A percentile compares a stretch with the other conserved stretches of the same genome.
These are phyloP conservation scores for Heliornis fulica DNA, from an alignment of 2,113 vertebrate species.

Conservation along the genomic window DNA sequence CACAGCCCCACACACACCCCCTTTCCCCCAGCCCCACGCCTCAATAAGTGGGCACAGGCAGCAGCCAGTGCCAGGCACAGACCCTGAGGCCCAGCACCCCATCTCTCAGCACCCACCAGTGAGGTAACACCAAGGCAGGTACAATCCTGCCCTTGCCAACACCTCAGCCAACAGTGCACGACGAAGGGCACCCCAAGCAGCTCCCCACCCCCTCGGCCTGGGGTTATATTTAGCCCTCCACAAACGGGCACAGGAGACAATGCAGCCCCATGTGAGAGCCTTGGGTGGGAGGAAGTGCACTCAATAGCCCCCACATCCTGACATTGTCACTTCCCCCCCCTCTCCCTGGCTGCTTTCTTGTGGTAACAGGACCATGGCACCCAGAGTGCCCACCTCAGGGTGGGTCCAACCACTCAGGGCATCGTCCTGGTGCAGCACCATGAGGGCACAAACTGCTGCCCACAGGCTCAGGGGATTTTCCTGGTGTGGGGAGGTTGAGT, in stretches of 20 bases:
- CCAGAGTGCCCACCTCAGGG: not conserved
- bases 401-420: not conserved
- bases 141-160: not conserved
- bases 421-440: fast-evolving
- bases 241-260: not conserved
- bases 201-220: fast-evolving
- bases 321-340: conserved; percentile 66
- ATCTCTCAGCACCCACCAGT: fast-evolving
- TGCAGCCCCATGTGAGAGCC: conserved; percentile 66
- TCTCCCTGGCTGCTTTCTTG: conserved; percentile 32
- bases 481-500: fast-evolving
- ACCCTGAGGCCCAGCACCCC: not conserved
- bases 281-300: conserved; percentile 62
- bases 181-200: not conserved
- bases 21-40: not conserved
- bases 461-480: not conserved
- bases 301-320: conserved; percentile 77
- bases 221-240: conserved; percentile 42
- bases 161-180: fast-evolving
- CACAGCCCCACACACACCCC: not conserved
- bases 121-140: not conserved
- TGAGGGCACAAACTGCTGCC: not conserved
- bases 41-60: fast-evolving
- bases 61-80: not conserved
- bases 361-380: fast-evolving